Conservation (phyloP, 2,888 invertebrate genomes). For the Macrosiphum euphorbiae region DNA sequence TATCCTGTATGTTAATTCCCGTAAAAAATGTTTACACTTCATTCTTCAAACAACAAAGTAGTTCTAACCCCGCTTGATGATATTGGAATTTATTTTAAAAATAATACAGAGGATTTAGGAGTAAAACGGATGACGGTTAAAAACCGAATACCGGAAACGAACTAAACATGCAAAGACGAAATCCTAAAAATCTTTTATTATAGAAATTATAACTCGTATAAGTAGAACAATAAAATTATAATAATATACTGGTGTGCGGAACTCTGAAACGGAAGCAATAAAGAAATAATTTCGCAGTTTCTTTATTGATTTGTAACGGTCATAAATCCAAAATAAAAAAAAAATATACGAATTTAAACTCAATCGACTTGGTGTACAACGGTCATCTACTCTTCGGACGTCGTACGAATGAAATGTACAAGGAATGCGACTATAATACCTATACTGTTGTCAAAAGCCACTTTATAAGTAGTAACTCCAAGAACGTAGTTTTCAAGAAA, state of each 20-base stretch:
- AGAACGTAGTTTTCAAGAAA: too few species aligned
- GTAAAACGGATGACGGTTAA: background rate
- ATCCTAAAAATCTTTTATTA: background rate
- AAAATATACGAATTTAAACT: background rate
- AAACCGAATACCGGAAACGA: background rate
- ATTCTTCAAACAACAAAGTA: background rate
- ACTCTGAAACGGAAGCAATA: background rate
- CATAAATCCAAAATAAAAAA: background rate
- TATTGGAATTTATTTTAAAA: background rate
- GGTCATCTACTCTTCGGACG: background rate
- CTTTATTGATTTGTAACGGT: background rate
- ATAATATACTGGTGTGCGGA: background rate
- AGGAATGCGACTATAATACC: background rate
- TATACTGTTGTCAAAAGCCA: too few species aligned
- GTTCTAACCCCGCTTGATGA: background rate
- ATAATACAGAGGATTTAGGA: background rate
- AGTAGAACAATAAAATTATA: background rate
- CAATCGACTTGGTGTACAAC: too few species aligned
- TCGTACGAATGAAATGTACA: background rate
- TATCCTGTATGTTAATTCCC: background rate
- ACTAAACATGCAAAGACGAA: background rate
- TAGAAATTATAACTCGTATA: background rate
- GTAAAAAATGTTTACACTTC: background rate
- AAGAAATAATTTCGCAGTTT: background rate
- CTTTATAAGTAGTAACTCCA: too few species aligned